phyloP scores from a whole-genome alignment of 2,888 invertebrate genomes.

The Hirtodrosophila cameraria region DNA sequence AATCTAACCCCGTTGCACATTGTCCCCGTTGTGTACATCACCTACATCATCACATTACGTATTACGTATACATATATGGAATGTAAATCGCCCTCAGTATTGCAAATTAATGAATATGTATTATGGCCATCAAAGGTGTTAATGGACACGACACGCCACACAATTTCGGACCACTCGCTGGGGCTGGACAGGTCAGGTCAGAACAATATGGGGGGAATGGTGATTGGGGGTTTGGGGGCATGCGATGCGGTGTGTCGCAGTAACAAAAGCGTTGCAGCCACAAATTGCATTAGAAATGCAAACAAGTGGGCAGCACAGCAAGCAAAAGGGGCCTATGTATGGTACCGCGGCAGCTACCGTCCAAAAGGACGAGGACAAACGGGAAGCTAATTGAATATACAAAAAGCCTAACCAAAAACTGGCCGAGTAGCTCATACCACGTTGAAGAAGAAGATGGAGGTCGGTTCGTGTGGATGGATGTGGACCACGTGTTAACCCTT shows the following conservation, averaged over 20 bases:
- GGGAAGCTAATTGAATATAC: slow-evolving; percentile 69
- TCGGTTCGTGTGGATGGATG: slow-evolving; percentile 9
- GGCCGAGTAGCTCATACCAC: slow-evolving; percentile 13
- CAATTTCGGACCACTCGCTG: slow-evolving; percentile 48
- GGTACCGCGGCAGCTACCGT: background rate
- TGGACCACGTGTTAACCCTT: slow-evolving; percentile 73
- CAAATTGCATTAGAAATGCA: slow-evolving; percentile 79
- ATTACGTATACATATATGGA: slow-evolving; percentile 9
- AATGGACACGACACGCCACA: slow-evolving; percentile 80
- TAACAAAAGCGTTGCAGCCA: slow-evolving; percentile 73
- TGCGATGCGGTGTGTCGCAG: slow-evolving; percentile 29
- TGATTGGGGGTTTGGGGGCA: background rate
- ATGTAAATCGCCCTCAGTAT: slow-evolving; percentile 45
- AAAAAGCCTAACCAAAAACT: slow-evolving; percentile 57
- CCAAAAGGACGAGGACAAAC: slow-evolving; percentile 30
- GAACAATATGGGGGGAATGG: background rate
- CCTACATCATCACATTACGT: no score
- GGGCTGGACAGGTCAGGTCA: background rate
- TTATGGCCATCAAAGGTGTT: slow-evolving; percentile 78
- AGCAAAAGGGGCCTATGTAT: slow-evolving; percentile 12
- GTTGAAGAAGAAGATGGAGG: slow-evolving; percentile 7
- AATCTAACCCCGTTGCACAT: background rate
- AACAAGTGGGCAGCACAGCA: slow-evolving; percentile 61
- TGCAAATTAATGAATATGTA: slow-evolving; percentile 77
- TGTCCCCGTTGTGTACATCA: slow-evolving; percentile 12